These are phyloP conservation scores for Pteruthius melanotis DNA, from an alignment of 2,113 vertebrate genomes.

Conservation along the genomic window DNA sequence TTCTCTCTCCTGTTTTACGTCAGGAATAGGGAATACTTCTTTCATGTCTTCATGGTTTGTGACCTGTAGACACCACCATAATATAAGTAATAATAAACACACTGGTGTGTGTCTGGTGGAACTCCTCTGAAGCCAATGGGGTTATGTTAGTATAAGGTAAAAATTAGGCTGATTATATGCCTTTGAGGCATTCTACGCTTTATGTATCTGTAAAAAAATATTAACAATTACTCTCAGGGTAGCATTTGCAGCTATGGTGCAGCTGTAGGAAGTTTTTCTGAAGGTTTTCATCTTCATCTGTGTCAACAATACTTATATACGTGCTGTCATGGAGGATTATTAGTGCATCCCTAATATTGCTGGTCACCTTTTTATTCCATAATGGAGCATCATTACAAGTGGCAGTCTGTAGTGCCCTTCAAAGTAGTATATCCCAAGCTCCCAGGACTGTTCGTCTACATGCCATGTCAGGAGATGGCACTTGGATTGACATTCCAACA, in stretches of 20 bases:
- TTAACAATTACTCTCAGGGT: neutral
- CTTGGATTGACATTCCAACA: conserved; percentile 55
- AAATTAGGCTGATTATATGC: conserved; percentile 1
- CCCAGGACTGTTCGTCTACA: neutral
- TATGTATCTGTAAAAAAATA: neutral
- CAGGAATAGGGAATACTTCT: neutral
- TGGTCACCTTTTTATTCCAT: neutral
- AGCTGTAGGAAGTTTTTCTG: neutral
- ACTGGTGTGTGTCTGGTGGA: neutral
- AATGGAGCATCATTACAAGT: neutral
- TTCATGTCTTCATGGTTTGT: conserved; percentile 31
- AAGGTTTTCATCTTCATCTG: neutral
- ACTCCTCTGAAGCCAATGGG: neutral
- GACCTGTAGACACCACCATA: neutral
- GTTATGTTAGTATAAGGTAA: neutral
- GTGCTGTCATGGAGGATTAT: neutral
- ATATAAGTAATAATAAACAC: conserved; percentile 27
- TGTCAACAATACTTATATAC: neutral
- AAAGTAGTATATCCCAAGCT: neutral
- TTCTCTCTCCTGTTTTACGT: neutral
- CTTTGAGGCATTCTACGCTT: neutral
- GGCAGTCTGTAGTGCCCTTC: neutral
- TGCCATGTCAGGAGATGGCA: neutral
- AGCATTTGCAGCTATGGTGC: neutral
- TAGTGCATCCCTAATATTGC: neutral